phyloP scores from a whole-genome alignment of 2,113 vertebrate species.

The Puma concolor region DNA sequence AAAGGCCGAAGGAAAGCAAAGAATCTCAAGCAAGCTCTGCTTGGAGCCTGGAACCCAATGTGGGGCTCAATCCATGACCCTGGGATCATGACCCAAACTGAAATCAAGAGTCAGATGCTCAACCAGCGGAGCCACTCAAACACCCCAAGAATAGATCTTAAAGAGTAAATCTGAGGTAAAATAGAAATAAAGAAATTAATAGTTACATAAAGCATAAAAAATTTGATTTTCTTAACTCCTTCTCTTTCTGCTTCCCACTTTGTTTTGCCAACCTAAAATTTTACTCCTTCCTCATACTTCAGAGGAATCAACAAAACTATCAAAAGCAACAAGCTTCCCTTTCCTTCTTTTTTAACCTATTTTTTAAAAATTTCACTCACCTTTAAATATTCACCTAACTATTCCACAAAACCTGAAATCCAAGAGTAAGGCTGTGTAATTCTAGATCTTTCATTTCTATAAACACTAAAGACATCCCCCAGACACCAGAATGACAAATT shows the following conservation, averaged over 20 bases:
- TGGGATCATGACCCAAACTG: too few relatives aligned
- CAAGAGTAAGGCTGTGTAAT: background rate
- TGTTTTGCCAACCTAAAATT: background rate
- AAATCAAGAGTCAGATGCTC: too few relatives aligned
- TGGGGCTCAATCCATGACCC: too few relatives aligned
- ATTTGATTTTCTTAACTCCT: background rate
- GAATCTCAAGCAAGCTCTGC: too few relatives aligned
- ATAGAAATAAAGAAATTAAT: background rate
- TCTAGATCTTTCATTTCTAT: background rate
- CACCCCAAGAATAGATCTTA: background rate
- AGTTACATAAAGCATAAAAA: background rate
- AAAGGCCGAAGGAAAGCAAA: too few relatives aligned
- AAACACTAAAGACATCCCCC: background rate
- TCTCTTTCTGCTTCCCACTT: background rate
- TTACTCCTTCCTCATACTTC: background rate
- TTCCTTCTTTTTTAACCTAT: background rate
- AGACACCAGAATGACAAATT: background rate
- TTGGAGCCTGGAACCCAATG: too few relatives aligned
- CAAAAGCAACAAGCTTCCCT: background rate
- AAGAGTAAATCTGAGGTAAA: background rate
- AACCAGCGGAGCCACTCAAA: too few relatives aligned
- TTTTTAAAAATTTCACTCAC: background rate
- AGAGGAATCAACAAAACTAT: slow-evolving; percentile 7
- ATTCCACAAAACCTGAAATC: background rate
- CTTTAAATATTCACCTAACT: slow-evolving; percentile 19